Conservation (phyloP, 1,140 invertebrate species). For the Oncopeltus fasciatus region DNA sequence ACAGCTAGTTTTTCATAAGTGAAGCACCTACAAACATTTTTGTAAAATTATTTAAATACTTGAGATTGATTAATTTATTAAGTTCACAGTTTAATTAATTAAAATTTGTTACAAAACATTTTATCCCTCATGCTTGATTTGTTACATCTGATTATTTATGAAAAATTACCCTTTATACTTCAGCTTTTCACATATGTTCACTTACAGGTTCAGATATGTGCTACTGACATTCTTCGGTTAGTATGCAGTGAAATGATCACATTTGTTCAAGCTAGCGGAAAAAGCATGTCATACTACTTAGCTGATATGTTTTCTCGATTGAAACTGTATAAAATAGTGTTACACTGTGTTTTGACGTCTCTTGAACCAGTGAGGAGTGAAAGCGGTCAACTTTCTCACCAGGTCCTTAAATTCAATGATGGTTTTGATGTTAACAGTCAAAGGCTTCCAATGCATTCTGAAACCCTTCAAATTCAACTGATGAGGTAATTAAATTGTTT, state of each 20-base stretch:
- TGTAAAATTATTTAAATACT: no score
- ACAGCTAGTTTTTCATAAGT: no score
- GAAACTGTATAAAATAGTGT: conserved; percentile 76
- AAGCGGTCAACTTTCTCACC: conserved; percentile 53
- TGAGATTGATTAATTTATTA: no score
- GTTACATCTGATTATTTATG: no score
- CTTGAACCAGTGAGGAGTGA: conserved; percentile 29
- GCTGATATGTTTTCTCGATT: conserved; percentile 64
- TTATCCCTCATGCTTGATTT: no score
- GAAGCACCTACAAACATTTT: no score
- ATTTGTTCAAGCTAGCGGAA: conserved; percentile 70
- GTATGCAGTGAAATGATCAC: conserved; percentile 61
- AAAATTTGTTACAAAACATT: no score
- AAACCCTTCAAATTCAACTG: conserved; percentile 63
- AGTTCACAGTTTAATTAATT: no score
- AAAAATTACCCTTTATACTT: no score
- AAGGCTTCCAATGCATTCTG: conserved; percentile 42
- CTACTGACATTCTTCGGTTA: conserved; percentile 61
- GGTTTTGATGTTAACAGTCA: conserved; percentile 42
- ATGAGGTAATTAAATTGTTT: conserved; percentile 41
- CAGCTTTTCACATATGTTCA: conserved; percentile 3
- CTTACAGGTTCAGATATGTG: conserved; percentile 55
- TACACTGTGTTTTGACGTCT: conserved; percentile 66
- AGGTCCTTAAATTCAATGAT: conserved; percentile 66
- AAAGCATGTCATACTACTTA: conserved; percentile 68